These are phyloP conservation scores for Eudemis profundana DNA, from an alignment of 2,888 invertebrate species.

Conservation along the genomic window DNA sequence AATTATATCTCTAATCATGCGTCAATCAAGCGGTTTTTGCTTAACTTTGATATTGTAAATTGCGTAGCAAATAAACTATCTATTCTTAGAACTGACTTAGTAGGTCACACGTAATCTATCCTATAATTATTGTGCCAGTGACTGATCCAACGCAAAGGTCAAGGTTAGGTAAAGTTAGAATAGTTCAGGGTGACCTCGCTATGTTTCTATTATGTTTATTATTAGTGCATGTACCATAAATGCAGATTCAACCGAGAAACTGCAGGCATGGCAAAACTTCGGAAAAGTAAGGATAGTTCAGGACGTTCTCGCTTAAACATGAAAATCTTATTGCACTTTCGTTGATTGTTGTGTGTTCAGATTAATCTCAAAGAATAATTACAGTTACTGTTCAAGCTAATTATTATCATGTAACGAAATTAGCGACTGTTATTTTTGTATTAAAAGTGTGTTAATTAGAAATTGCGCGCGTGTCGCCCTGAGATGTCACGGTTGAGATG, in stretches of 20 bases:
- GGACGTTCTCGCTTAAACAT: no score
- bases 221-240: no score
- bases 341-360: no score
- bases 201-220: no score
- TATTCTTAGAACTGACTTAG: neutral
- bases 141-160: neutral
- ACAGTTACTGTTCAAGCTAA: neutral
- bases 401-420: constrained; percentile 24
- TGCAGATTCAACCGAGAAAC: no score
- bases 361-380: neutral
- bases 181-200: neutral
- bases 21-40: constrained; percentile 41
- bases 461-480: constrained; percentile 68
- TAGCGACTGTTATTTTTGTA: constrained; percentile 29
- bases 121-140: constrained; percentile 16
- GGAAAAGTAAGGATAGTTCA: no score
- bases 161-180: neutral
- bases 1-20: constrained; percentile 36
- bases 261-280: no score
- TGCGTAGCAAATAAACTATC: constrained; percentile 6
- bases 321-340: no score
- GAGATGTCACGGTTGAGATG: constrained; percentile 78
- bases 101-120: constrained; percentile 3
- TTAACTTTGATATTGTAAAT: constrained; percentile 20
- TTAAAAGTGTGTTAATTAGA: constrained; percentile 68